A percentile compares a stretch with the other conserved stretches of the same genome.
phyloP scores from a whole-genome alignment of 2,888 invertebrate genomes.

The Tuberolachnus salignus region DNA sequence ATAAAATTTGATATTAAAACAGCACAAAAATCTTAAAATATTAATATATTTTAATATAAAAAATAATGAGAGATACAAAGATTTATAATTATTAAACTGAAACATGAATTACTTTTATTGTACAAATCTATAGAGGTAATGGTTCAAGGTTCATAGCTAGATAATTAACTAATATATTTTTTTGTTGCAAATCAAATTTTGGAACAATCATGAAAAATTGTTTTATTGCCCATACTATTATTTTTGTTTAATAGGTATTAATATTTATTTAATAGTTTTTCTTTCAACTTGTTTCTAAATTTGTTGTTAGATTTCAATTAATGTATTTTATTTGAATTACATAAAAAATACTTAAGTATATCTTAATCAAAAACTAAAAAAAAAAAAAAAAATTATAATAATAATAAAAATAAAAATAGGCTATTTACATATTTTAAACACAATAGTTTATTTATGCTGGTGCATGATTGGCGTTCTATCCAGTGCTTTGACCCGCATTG shows the following conservation, averaged over 20 bases:
- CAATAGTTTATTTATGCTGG: constrained; percentile 42
- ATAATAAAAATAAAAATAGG: constrained; percentile 48
- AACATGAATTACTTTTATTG: constrained; percentile 24
- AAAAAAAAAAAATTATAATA: constrained; percentile 19
- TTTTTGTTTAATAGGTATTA: constrained; percentile 28
- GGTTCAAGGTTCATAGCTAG: constrained; percentile 5
- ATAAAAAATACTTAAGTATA: constrained; percentile 51
- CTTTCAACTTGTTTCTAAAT: constrained; percentile 22
- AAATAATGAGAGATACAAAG: constrained; percentile 33
- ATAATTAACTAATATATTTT: not conserved
- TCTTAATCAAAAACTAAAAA: constrained; percentile 41
- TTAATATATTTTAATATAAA: constrained; percentile 42
- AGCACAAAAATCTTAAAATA: constrained; percentile 36
- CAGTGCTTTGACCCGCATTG: constrained; percentile 51
- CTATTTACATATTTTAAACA: constrained; percentile 53
- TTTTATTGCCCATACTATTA: constrained; percentile 22
- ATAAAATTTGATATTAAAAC: constrained; percentile 33
- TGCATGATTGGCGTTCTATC: constrained; percentile 47
- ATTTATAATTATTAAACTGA: constrained; percentile 19
- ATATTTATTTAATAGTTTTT: constrained; percentile 21
- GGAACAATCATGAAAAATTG: constrained; percentile 30
- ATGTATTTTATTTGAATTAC: constrained; percentile 37
- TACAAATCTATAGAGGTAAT: constrained; percentile 35
- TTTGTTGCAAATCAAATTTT: constrained; percentile 20
- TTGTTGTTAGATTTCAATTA: constrained; percentile 34